phyloP scores from a whole-genome alignment of 2,888 invertebrate species.

The Heteromurus nitidus region DNA sequence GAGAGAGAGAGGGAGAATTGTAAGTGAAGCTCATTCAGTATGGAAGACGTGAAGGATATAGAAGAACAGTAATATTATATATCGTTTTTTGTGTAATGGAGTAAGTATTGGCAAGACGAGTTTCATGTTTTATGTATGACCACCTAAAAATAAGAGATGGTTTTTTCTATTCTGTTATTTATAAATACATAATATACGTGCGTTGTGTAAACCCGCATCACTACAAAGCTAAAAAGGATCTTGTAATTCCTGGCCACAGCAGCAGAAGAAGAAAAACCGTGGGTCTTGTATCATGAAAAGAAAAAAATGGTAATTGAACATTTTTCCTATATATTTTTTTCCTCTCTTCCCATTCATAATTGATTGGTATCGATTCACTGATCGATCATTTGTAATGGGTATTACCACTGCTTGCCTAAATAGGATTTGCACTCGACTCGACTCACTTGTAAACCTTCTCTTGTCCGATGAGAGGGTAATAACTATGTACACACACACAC shows the following conservation, averaged over 20 bases:
- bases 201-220: conserved; percentile 28
- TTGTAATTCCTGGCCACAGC: conserved; percentile 39
- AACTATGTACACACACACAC: not conserved
- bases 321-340: conserved; percentile 1
- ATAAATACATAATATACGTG: no score
- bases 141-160: conserved; percentile 9
- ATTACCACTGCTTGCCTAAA: conserved; percentile 26
- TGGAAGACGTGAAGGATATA: no score
- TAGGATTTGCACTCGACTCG: not conserved
- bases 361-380: conserved; percentile 64
- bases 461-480: not conserved
- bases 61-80: no score
- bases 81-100: not conserved
- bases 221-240: conserved; percentile 1
- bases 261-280: no score
- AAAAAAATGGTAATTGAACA: conserved; percentile 21
- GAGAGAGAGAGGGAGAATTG: conserved; percentile 2
- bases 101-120: no score
- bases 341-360: conserved; percentile 65
- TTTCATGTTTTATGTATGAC: no score
- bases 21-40: conserved; percentile 3
- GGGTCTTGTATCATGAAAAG: no score
- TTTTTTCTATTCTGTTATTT: conserved; percentile 32
- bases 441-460: not conserved
- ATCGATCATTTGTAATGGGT: conserved; percentile 62